These are phyloP conservation scores for Aphodius sticticus DNA, from an alignment of 2,888 invertebrate species.

Conservation along the genomic window DNA sequence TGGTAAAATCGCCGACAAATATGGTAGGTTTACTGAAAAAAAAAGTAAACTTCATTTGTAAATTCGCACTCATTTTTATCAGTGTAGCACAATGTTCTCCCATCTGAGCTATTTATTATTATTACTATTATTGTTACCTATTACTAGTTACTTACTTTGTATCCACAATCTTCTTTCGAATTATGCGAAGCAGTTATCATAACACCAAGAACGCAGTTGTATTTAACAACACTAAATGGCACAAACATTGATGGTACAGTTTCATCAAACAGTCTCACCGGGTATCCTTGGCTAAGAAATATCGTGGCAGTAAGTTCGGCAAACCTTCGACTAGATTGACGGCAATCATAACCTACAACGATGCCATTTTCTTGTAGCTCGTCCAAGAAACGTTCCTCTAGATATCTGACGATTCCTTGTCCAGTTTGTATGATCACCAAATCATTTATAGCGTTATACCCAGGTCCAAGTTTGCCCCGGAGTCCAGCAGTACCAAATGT, in stretches of 20 bases:
- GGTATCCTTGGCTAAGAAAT: conserved; percentile 67
- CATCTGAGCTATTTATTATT: too few relatives aligned
- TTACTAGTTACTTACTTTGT: conserved; percentile 79
- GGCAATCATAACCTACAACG: conserved; percentile 91
- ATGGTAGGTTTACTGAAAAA: too few relatives aligned
- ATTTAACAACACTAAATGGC: conserved; percentile 81
- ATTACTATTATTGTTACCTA: too few relatives aligned
- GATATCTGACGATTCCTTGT: conserved; percentile 85
- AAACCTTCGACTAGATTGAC: conserved; percentile 91
- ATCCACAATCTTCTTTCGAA: conserved; percentile 95
- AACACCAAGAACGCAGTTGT: conserved; percentile 85
- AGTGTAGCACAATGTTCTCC: too few relatives aligned
- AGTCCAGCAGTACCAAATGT: conserved; percentile 94
- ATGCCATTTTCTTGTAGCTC: conserved; percentile 73
- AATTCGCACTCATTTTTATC: too few relatives aligned
- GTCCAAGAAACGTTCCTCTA: conserved; percentile 68
- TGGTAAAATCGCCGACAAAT: too few relatives aligned
- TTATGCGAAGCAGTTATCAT: conserved; percentile 99
- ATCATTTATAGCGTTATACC: conserved; percentile 95
- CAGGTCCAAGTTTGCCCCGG: conserved; percentile 91
- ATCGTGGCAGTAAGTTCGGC: conserved; percentile 88
- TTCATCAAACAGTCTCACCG: conserved; percentile 80
- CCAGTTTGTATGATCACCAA: conserved; percentile 93
- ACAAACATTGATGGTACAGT: conserved; percentile 94
- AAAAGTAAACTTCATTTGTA: too few relatives aligned